Base-by-base conservation (phyloP, 2,888 invertebrate genomes). In the Disparrhopalites patrizii region DNA sequence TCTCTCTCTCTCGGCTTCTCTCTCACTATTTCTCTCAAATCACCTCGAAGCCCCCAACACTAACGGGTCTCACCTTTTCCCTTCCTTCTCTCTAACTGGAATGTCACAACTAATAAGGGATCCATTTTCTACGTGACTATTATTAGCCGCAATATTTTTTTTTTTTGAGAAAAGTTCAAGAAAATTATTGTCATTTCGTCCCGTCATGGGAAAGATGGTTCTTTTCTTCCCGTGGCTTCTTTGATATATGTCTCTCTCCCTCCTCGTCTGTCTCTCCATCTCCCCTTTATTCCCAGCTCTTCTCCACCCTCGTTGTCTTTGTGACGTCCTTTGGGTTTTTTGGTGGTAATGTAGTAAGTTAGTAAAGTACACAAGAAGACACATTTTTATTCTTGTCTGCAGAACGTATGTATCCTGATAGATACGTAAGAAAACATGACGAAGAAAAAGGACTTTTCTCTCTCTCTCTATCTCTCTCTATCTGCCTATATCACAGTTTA, bases 181-280 rank as follows among this genome's bases (percentile, higher is more conserved):
- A 61, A 51, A 61, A 61, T 61, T 51, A 61, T 61, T 61, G 61
- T 61, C 52, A 61, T 61, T 61, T 61, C 51, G 20, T 33, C 31
- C 31, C 27, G 36, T 52, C 38, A 38, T 61, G 36, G 52, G 50
- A 61, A 33, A n/a, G n/a, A n/a, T n/a, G n/a, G n/a, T n/a, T n/a
- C n/a, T n/a, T n/a, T n/a, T 13, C 40, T 60, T 61, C 51, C 61
- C 61, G n/a, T n/a, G n/a, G n/a, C n/a, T 52, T 51, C 36, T 25
- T 51, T 33, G 30, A 25, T 23, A 30, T 33, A 36, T 36, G 18
- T 28, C 40, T 50, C 43, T 13, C 27, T 2, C n/a, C 40, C 27
- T 8, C 20, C 40, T 25, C 8, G 13, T 27, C 20, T 3, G 13
- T 57, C 40, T 18, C 20, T 57, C 57, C n/a, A 7, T 25, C 20